Conservation (phyloP, 2,113 vertebrate genomes). For the Sander vitreus region DNA sequence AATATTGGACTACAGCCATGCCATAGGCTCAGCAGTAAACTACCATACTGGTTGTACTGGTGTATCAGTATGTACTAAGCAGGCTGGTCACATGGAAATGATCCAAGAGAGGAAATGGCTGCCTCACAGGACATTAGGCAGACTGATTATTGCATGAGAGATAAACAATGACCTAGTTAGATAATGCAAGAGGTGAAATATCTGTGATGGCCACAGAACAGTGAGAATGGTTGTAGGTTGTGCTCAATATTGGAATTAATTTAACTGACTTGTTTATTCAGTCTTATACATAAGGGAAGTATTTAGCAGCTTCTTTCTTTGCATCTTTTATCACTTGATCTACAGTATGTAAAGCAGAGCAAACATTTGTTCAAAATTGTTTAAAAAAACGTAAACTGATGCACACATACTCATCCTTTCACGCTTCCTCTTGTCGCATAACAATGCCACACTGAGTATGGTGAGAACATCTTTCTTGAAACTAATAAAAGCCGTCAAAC, state of each 20-base stretch:
- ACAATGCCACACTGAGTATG: slow-evolving; percentile 60
- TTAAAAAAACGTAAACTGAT: slow-evolving; percentile 52
- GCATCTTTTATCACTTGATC: slow-evolving; percentile 41
- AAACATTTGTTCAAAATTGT: slow-evolving; percentile 46
- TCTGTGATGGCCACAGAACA: not conserved
- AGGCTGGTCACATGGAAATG: slow-evolving; percentile 37
- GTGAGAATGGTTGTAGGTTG: no score
- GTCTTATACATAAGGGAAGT: slow-evolving; percentile 10
- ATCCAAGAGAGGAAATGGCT: slow-evolving; percentile 26
- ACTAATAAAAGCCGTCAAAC: slow-evolving; percentile 61
- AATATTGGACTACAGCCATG: not conserved
- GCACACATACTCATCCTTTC: slow-evolving; percentile 62
- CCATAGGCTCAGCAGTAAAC: slow-evolving; percentile 34
- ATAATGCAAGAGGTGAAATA: not conserved
- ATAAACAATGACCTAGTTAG: slow-evolving; percentile 30
- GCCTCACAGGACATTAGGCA: not conserved
- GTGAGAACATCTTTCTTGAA: slow-evolving; percentile 67
- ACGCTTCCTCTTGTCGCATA: slow-evolving; percentile 55
- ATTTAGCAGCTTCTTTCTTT: slow-evolving; percentile 57
- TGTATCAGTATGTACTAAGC: slow-evolving; percentile 34
- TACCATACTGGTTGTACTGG: slow-evolving; percentile 26
- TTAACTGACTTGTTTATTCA: slow-evolving; percentile 5
- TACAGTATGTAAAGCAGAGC: slow-evolving; percentile 53
- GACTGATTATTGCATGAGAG: slow-evolving; percentile 8
- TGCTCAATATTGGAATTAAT: no score